Base-by-base conservation (phyloP, 2,888 invertebrate species). In the Hipparchia sbordonii region DNA sequence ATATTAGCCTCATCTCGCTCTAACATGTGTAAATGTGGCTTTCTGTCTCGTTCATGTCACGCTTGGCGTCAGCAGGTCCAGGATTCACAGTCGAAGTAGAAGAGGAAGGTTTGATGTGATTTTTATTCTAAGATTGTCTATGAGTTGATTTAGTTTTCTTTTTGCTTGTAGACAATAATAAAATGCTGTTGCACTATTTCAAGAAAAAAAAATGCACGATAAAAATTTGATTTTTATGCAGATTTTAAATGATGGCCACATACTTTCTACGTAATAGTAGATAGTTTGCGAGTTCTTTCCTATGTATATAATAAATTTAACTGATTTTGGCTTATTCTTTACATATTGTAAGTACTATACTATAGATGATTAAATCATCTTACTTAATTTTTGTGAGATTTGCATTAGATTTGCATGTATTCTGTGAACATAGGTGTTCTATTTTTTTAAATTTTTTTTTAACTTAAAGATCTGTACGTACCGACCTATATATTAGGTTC, bases 1-100 rank as follows among this genome's bases (percentile, higher is more conserved):
- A 72, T 82, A 78, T 78, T 85, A 83, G 86, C 85, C 85, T 85
- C 81, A 84, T 91, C 88, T 83, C 82, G 92, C 92, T 90, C 91
- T 93, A 93, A 93, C 93, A 87, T 89, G 77, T 92, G 91, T 92
- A 93, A 87, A 90, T 90, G 92, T 93, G 85, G 92, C 93, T 93
- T 92, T 91, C 88, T 91, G 91, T 93, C 92, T 91, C 90, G 89
- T 87, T 85, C 81, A 81, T 86, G 84, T 84, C 85, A 82, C 91
- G 87, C 90, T 89, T 89, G 87, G 82, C 79, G 85, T 79, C 77
- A 82, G 85, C 89, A 93, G 93, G 87, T 91, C 92, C 86, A 82
- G 93, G 87, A 91, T 91, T 82, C 93, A 93, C 90, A 86, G 83
- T 85, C 89, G 92, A 86, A 87, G 86, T 93, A 92, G 92, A 85